phyloP scores from a whole-genome alignment of 2,113 vertebrate species.

The Chionodraco myersi region DNA sequence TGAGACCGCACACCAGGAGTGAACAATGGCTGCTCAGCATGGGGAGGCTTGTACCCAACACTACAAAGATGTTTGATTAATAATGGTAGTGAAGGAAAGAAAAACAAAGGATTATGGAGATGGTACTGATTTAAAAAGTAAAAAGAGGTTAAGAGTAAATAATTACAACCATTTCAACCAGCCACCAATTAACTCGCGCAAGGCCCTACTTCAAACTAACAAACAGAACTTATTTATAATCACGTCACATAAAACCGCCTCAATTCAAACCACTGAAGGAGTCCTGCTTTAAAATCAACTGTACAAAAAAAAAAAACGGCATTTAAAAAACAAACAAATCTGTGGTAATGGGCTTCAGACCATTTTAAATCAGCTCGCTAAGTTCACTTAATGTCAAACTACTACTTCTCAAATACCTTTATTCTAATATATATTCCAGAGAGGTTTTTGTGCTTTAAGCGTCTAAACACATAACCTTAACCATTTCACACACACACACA shows the following conservation, averaged over 20 bases:
- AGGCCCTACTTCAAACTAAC: slow-evolving; percentile 15
- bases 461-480: neutral
- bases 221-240: neutral
- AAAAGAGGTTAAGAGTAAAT: neutral
- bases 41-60: slow-evolving; percentile 21
- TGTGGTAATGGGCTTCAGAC: neutral
- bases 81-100: neutral
- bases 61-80: slow-evolving; percentile 28
- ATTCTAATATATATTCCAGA: neutral
- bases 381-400: neutral
- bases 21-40: slow-evolving; percentile 56
- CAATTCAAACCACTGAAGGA: neutral
- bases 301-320: neutral
- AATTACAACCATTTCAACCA: neutral
- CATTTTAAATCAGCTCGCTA: neutral
- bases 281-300: neutral
- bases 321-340: neutral
- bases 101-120: neutral
- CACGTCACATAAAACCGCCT: neutral
- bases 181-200: slow-evolving; percentile 1
- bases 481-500: neutral
- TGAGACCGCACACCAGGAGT: slow-evolving; percentile 38
- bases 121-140: neutral
- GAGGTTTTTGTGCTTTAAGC: neutral
- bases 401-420: neutral